Evolutionary conservation across 2,797 vertebrate species (phyloP).

Genomic region (Helicolenus hilgendorfi): DNA sequence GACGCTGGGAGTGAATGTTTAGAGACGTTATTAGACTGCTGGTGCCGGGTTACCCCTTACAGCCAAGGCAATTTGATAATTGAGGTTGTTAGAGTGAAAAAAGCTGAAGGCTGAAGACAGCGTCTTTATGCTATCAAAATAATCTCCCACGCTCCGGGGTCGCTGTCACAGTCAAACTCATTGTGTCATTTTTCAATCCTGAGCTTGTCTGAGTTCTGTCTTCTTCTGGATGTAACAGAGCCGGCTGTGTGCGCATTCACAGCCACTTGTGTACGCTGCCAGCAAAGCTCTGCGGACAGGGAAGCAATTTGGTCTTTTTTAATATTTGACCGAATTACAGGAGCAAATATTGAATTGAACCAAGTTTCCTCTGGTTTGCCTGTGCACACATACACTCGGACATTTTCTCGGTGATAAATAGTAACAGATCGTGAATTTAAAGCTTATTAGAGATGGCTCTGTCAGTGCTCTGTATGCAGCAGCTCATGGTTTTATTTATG

Average conservation of each 20-base stretch:
- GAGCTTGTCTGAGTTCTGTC: conserved; percentile 71
- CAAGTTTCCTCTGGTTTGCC: conserved; percentile 80
- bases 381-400: conserved; percentile 60
- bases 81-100: conserved; percentile 85
- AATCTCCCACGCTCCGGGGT: conserved; percentile 71
- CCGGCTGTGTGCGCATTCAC: conserved; percentile 71
- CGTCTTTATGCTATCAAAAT: conserved; percentile 78
- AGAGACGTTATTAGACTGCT: conserved; percentile 76
- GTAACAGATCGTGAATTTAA: conserved; percentile 75
- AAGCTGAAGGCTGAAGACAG: conserved; percentile 79
- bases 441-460: conserved; percentile 71
- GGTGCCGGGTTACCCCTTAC: conserved; percentile 82
- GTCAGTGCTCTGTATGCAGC: conserved; percentile 65
- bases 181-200: conserved; percentile 86
- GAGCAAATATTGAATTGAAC: conserved; percentile 85
- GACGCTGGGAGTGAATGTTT: conserved; percentile 72
- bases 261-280: conserved; percentile 59
- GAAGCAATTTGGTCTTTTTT: conserved; percentile 84
- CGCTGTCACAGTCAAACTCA: conserved; percentile 85
- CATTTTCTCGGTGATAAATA: conserved; percentile 77
- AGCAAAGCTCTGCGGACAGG: conserved; percentile 71
- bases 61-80: conserved; percentile 89
- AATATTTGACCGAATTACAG: conserved; percentile 85
- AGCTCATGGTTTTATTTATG: conserved; percentile 72
- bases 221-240: conserved; percentile 73